phyloP scores from a whole-genome alignment of 2,888 invertebrate genomes.

The Actias luna region DNA sequence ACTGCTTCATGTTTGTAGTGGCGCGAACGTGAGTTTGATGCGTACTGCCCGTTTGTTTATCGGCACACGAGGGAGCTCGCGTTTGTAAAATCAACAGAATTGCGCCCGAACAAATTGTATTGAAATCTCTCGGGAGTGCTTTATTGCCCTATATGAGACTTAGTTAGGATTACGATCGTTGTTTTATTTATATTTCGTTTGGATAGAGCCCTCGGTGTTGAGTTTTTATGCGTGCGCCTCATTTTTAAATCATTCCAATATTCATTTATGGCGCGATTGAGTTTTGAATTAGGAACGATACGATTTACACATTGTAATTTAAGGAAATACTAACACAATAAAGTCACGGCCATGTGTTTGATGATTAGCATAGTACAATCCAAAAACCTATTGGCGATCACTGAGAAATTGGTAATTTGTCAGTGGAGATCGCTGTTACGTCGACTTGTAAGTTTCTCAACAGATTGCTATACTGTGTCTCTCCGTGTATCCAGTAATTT shows the following conservation, averaged over 20 bases:
- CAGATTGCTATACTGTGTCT: too few relatives aligned
- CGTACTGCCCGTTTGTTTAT: slow-evolving; percentile 27
- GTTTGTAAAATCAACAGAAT: slow-evolving; percentile 33
- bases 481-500: too few relatives aligned
- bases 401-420: too few relatives aligned
- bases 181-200: slow-evolving; percentile 29
- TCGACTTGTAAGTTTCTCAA: too few relatives aligned
- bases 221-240: slow-evolving; percentile 1
- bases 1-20: slow-evolving; percentile 33
- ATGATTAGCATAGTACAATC: too few relatives aligned
- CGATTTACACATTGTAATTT: not conserved
- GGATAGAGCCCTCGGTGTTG: slow-evolving; percentile 17
- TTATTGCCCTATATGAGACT: slow-evolving; percentile 19
- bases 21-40: slow-evolving; percentile 31
- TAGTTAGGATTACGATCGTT: slow-evolving; percentile 27
- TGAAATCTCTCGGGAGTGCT: slow-evolving; percentile 25
- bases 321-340: too few relatives aligned
- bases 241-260: not conserved
- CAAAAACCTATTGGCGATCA: too few relatives aligned
- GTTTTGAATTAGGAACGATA: not conserved
- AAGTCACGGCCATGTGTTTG: too few relatives aligned
- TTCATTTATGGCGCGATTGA: not conserved
- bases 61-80: slow-evolving; percentile 25
- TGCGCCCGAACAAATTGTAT: slow-evolving; percentile 28
- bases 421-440: too few relatives aligned